These are phyloP conservation scores for Oeneis ivallda DNA, from an alignment of 2,888 invertebrate species.

Conservation along the genomic window DNA sequence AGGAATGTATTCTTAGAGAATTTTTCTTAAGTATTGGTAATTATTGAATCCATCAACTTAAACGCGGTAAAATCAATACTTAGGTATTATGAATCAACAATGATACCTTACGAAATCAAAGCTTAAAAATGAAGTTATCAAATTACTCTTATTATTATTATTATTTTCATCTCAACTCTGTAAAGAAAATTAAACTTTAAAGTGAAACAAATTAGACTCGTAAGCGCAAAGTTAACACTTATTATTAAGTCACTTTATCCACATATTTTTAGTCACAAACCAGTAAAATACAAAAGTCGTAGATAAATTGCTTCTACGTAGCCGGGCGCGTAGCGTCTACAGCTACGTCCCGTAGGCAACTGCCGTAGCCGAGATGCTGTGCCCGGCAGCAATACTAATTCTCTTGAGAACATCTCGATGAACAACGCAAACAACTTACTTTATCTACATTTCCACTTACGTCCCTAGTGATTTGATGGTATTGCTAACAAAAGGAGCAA, in stretches of 20 bases:
- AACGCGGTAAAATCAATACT: slow-evolving; percentile 27
- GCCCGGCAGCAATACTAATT: slow-evolving; percentile 53
- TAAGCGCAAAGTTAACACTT: background rate
- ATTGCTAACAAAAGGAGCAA: slow-evolving; percentile 28
- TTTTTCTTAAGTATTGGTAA: background rate
- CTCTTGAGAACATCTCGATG: slow-evolving; percentile 49
- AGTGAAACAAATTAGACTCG: background rate
- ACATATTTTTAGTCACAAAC: slow-evolving; percentile 24
- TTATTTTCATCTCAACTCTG: background rate
- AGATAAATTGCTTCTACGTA: slow-evolving; percentile 54
- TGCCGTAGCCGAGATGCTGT: slow-evolving; percentile 65
- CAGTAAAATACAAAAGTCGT: slow-evolving; percentile 47
- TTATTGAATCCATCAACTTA: slow-evolving; percentile 25
- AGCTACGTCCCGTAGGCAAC: slow-evolving; percentile 71
- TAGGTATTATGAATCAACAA: slow-evolving; percentile 31
- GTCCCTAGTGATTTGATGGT: slow-evolving; percentile 23
- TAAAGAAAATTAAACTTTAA: background rate
- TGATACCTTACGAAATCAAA: slow-evolving; percentile 12
- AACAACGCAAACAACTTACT: slow-evolving; percentile 43
- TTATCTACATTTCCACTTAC: slow-evolving; percentile 46
- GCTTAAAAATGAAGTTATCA: slow-evolving; percentile 11
- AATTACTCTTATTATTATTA: background rate
- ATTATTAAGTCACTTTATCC: background rate
- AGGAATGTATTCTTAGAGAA: background rate
- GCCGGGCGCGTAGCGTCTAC: slow-evolving; percentile 59